These are phyloP conservation scores for Drosophila micromelanica DNA, from an alignment of 1,140 invertebrate genomes.

Conservation along the genomic window DNA sequence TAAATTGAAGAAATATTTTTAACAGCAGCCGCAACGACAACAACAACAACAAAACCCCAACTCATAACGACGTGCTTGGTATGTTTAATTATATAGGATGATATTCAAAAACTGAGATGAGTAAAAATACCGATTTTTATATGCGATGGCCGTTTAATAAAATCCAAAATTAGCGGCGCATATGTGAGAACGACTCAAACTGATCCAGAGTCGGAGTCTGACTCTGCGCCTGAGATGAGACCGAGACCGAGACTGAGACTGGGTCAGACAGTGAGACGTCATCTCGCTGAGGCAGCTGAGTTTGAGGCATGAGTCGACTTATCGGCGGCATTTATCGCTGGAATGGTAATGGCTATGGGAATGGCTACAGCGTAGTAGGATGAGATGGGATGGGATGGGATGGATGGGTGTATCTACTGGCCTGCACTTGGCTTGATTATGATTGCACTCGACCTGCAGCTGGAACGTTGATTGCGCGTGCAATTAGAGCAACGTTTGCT, in stretches of 20 bases:
- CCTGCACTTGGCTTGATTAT: constrained; percentile 65
- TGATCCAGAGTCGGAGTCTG: constrained; percentile 13
- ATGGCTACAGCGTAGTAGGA: constrained; percentile 11
- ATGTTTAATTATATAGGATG: constrained; percentile 79
- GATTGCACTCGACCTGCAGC: constrained; percentile 55
- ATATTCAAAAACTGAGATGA: constrained; percentile 75
- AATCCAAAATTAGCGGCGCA: constrained; percentile 76
- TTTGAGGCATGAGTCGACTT: constrained; percentile 43
- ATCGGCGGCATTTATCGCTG: constrained; percentile 64
- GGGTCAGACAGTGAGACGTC: constrained; percentile 65
- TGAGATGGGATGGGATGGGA: too few species aligned
- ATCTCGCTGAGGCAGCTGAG: constrained; percentile 24
- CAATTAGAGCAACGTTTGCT: constrained; percentile 63
- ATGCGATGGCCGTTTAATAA: constrained; percentile 74
- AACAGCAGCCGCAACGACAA: constrained; percentile 24
- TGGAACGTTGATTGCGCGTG: constrained; percentile 68
- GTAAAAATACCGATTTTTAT: constrained; percentile 72
- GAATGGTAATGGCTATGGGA: constrained; percentile 2
- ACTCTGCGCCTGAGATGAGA: constrained; percentile 12
- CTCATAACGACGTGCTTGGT: constrained; percentile 67
- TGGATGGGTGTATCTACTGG: constrained; percentile 1
- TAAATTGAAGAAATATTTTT: constrained; percentile 64
- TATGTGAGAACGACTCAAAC: constrained; percentile 41
- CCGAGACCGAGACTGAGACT: constrained; percentile 16
- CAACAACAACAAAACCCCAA: constrained; percentile 33